A percentile compares a stretch with the other conserved stretches of the same genome.
These are phyloP conservation scores for Heliconius ethilla DNA, from an alignment of 2,888 invertebrate genomes.

Conservation along the genomic window DNA sequence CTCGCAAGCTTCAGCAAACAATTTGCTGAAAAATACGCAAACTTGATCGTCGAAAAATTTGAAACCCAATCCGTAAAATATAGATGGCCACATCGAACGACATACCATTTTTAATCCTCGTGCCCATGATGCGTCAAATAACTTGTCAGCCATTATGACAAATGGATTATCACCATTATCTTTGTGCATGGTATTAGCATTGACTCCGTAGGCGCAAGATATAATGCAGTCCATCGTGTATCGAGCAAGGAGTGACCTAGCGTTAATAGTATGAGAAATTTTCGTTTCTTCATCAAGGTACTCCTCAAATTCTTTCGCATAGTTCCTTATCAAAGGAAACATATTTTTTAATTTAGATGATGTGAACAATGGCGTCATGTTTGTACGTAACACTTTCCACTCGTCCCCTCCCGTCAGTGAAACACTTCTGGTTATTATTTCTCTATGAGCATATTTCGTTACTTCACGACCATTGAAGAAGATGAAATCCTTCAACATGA, in stretches of 20 bases:
- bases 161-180: constrained; percentile 53
- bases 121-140: constrained; percentile 51
- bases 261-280: constrained; percentile 49
- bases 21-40: constrained; percentile 52
- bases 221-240: constrained; percentile 65
- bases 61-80: constrained; percentile 60
- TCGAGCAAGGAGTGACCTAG: constrained; percentile 51
- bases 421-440: background rate
- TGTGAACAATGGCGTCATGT: constrained; percentile 62
- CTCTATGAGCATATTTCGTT: constrained; percentile 36
- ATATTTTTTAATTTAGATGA: constrained; percentile 67
- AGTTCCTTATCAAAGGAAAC: constrained; percentile 1
- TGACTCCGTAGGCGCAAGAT: constrained; percentile 61
- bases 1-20: constrained; percentile 54
- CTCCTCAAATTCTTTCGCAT: constrained; percentile 54
- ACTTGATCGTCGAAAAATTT: constrained; percentile 50
- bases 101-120: constrained; percentile 52
- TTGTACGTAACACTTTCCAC: constrained; percentile 10
- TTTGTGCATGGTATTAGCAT: constrained; percentile 55
- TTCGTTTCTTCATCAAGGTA: constrained; percentile 51
- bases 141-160: constrained; percentile 51
- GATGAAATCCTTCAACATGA: constrained; percentile 63
- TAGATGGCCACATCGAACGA: constrained; percentile 59
- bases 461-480: constrained; percentile 64
- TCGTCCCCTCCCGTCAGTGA: background rate